Conservation (phyloP, 2,797 vertebrate species). For the Steatocranus sp. region DNA sequence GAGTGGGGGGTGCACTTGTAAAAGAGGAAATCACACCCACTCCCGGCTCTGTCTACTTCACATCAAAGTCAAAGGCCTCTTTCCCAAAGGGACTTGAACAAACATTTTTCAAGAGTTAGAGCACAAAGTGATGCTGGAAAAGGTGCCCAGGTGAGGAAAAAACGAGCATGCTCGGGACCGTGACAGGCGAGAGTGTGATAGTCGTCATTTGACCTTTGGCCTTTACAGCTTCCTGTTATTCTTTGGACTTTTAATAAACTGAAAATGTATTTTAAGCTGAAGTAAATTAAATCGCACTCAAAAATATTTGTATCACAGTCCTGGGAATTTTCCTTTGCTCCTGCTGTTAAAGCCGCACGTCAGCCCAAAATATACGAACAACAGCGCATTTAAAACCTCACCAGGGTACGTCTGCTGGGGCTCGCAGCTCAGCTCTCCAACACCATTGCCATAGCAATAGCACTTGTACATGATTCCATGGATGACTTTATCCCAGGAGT, state of each 20-base stretch:
- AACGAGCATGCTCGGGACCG: background rate
- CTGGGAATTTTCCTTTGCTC: background rate
- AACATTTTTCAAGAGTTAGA: slow-evolving; percentile 10
- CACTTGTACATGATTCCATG: slow-evolving; percentile 91
- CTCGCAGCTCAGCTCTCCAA: slow-evolving; percentile 94
- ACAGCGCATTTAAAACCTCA: slow-evolving; percentile 42
- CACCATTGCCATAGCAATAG: slow-evolving; percentile 93
- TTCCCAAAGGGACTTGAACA: slow-evolving; percentile 37
- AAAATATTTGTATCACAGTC: background rate
- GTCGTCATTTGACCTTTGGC: background rate
- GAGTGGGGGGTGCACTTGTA: slow-evolving; percentile 32
- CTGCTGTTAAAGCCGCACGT: background rate
- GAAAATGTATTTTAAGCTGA: background rate
- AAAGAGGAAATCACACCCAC: slow-evolving; percentile 62
- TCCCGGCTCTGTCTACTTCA: slow-evolving; percentile 43
- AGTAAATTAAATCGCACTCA: background rate
- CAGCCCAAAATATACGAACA: background rate
- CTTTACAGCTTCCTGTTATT: background rate
- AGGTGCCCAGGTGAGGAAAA: background rate
- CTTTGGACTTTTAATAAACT: background rate
- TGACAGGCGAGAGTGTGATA: background rate
- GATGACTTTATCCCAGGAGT: slow-evolving; percentile 90
- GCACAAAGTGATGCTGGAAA: background rate
- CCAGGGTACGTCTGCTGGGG: slow-evolving; percentile 86
- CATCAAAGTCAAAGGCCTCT: slow-evolving; percentile 62